Evolutionary conservation across 35 echinoderm and acorn worm genomes (phyloP).

Genomic region (Eucidaris tribuloides): DNA sequence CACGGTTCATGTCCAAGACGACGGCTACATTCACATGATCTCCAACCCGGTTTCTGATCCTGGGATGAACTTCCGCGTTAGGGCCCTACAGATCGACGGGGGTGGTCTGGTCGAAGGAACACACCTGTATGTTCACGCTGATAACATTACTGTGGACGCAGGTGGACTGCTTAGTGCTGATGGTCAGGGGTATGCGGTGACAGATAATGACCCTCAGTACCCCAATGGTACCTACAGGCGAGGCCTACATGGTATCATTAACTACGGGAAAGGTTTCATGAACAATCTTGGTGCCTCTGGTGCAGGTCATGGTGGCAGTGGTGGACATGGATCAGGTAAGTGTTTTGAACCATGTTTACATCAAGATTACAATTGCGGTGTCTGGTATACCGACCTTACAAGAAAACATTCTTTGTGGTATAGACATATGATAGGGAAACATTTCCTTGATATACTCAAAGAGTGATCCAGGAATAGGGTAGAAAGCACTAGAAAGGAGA

Average conservation of each 20-base stretch:
- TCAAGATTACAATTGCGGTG: no score
- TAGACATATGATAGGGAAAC: no score
- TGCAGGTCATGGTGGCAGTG: slow-evolving; percentile 87
- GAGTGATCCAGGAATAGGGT: no score
- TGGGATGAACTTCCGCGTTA: slow-evolving; percentile 62
- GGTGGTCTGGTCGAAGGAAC: slow-evolving; percentile 83
- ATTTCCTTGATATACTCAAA: no score
- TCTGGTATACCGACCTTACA: no score
- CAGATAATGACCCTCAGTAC: slow-evolving; percentile 37
- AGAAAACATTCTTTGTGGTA: no score
- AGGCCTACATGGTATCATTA: slow-evolving; percentile 87
- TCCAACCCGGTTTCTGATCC: slow-evolving; percentile 71
- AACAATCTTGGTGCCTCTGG: slow-evolving; percentile 34
- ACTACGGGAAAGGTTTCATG: slow-evolving; percentile 62
- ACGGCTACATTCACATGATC: slow-evolving; percentile 87
- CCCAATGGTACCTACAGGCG: slow-evolving; percentile 60
- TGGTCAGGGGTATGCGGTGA: slow-evolving; percentile 58
- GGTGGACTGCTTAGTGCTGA: slow-evolving; percentile 68
- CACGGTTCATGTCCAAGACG: slow-evolving; percentile 73
- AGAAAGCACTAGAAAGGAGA: no score
- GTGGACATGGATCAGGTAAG: slow-evolving; percentile 82
- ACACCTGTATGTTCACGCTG: slow-evolving; percentile 74
- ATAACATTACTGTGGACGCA: slow-evolving; percentile 85
- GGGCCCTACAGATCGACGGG: slow-evolving; percentile 67
- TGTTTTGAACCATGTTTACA: no score